Evolutionary conservation across 1,140 invertebrate genomes (phyloP), one percentile per base, ranked within the genome.

Genomic region (Micrasema minimum): DNA sequence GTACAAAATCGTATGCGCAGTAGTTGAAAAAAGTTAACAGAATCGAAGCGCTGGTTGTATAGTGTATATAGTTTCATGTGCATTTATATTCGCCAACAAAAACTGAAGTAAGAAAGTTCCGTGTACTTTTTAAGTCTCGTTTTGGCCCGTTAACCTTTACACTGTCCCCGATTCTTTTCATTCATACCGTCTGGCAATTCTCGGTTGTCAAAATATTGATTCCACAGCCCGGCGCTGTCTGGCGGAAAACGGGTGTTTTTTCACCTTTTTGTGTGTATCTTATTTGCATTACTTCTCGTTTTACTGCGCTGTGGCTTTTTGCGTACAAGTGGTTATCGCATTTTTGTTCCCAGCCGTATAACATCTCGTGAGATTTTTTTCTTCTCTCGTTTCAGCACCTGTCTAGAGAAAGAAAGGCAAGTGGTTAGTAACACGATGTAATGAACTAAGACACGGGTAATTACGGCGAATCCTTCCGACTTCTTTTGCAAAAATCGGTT

Each of bases 71-170:
- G n/a, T n/a, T n/a, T n/a, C n/a, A n/a, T n/a, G n/a, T n/a, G n/a
- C n/a, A n/a, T n/a, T n/a, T n/a, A n/a, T n/a, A 59, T 59, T 43
- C 38, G 35, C 55, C 38, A n/a, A 59, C 14, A 59, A 59, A 41
- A 59, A n/a, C n/a, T n/a, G n/a, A n/a, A n/a, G n/a, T n/a, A n/a
- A n/a, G n/a, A n/a, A 23, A 59, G 35, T 59, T 35, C 14, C 37
- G 38, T 59, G 1, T 22, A 41, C 37, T 41, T 55, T 59, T 22
- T 59, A 3, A 23, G 18, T 35, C 55, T 14, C 55, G 55, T 59
- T 59, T 35, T 38, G 55, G 35, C 55, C 55, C 55, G 18, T 41
- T 59, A 59, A 41, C 55, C 35, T 59, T 59, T 59, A 3, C 53
- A 38, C 55, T 59, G 55, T 22, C 35, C 35, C 55, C 16, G 14